A percentile compares a stretch with the other conserved stretches of the same genome.
Conservation (phyloP, 2,888 invertebrate species). For the Busseola fusca region DNA sequence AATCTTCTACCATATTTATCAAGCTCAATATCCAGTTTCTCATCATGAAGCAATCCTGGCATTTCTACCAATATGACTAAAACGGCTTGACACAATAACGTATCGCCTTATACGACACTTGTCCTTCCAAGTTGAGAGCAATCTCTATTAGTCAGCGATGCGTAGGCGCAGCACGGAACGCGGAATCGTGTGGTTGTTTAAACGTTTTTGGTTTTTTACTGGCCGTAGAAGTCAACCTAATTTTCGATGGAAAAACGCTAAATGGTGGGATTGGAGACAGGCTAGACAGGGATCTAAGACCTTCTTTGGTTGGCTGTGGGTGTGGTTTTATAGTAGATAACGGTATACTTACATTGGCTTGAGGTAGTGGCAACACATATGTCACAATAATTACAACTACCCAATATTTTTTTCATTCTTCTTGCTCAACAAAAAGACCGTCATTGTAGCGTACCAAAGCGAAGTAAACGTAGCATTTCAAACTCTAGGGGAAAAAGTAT, state of each 20-base stretch:
- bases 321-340: slow-evolving; percentile 7
- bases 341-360: too few relatives aligned
- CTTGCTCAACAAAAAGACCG: too few relatives aligned
- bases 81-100: slow-evolving; percentile 52
- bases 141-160: slow-evolving; percentile 58
- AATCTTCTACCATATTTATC: slow-evolving; percentile 39
- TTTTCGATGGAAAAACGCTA: slow-evolving; percentile 34
- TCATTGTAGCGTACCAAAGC: too few relatives aligned
- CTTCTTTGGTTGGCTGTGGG: not conserved
- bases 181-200: slow-evolving; percentile 47
- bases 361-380: too few relatives aligned
- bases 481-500: too few relatives aligned
- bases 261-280: slow-evolving; percentile 10
- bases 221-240: slow-evolving; percentile 30
- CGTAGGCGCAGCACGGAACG: slow-evolving; percentile 56
- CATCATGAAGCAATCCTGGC: slow-evolving; percentile 53
- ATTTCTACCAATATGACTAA: slow-evolving; percentile 54
- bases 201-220: slow-evolving; percentile 25
- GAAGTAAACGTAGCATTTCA: too few relatives aligned
- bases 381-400: too few relatives aligned
- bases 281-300: slow-evolving; percentile 1
- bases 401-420: too few relatives aligned
- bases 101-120: slow-evolving; percentile 44
- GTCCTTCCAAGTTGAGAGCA: slow-evolving; percentile 60
- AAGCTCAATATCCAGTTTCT: slow-evolving; percentile 35